Evolutionary conservation across 2,888 invertebrate species (phyloP).

Genomic region (Orthosia gothica): DNA sequence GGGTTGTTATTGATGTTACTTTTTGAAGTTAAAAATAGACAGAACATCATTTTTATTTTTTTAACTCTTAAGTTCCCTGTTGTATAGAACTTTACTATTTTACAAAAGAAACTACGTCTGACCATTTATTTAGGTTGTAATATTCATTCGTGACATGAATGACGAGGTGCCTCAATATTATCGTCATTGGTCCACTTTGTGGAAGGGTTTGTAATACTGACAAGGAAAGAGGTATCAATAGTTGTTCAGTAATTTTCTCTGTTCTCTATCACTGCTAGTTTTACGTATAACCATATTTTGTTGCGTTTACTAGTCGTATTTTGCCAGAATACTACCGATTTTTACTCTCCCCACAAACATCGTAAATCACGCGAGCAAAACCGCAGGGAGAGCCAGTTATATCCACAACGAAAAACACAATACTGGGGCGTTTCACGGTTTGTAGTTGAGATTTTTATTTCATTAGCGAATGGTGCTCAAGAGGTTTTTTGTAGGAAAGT

Average conservation of each 20-base stretch:
- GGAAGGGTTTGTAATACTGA: no score
- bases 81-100: no score
- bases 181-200: no score
- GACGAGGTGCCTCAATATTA: no score
- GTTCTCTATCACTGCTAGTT: not conserved
- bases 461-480: slow-evolving; percentile 60
- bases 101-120: no score
- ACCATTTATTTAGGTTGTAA: no score
- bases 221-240: not conserved
- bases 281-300: slow-evolving; percentile 3
- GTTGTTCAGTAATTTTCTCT: not conserved
- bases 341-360: slow-evolving; percentile 56
- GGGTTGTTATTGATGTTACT: not conserved
- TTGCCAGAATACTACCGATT: slow-evolving; percentile 43
- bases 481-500: slow-evolving; percentile 58
- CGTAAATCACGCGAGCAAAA: slow-evolving; percentile 60
- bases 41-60: no score
- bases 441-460: slow-evolving; percentile 66
- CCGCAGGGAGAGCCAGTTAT: slow-evolving; percentile 57
- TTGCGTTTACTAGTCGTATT: slow-evolving; percentile 23
- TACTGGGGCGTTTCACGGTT: slow-evolving; percentile 53
- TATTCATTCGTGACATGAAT: no score
- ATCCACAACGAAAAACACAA: slow-evolving; percentile 60
- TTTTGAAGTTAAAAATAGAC: not conserved
- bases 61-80: no score